These are phyloP conservation scores for Leucosticte australis DNA, from an alignment of 2,113 vertebrate species.

Conservation along the genomic window DNA sequence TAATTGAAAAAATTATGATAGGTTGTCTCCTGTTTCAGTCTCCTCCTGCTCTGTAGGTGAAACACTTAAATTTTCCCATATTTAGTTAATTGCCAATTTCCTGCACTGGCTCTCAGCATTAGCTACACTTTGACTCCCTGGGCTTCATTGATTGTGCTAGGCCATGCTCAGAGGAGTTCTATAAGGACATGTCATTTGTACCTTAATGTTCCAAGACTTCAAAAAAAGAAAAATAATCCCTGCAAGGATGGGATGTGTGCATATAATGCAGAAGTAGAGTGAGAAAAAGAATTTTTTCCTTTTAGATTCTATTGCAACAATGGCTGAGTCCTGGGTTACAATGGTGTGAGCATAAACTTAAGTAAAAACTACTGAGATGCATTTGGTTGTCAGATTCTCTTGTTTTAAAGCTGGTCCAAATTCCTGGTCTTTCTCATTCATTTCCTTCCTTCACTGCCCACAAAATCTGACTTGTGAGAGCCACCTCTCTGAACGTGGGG, in stretches of 20 bases:
- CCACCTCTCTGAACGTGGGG: background rate
- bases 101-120: background rate
- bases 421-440: background rate
- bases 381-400: background rate
- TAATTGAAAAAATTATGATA: background rate
- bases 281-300: background rate
- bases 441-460: background rate
- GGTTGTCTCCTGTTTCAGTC: background rate
- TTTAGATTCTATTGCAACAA: background rate
- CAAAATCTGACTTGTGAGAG: background rate
- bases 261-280: background rate
- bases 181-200: background rate
- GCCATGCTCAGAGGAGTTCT: background rate
- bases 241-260: background rate
- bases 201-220: background rate
- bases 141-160: background rate
- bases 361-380: background rate
- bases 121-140: background rate
- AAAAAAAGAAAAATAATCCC: background rate
- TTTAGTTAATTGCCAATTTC: constrained; percentile 4
- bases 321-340: background rate
- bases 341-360: background rate
- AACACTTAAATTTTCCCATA: background rate
- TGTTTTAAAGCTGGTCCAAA: background rate
- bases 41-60: background rate